These are phyloP conservation scores for Ageneiosus marmoratus DNA, from an alignment of 2,113 vertebrate species.

Conservation along the genomic window DNA sequence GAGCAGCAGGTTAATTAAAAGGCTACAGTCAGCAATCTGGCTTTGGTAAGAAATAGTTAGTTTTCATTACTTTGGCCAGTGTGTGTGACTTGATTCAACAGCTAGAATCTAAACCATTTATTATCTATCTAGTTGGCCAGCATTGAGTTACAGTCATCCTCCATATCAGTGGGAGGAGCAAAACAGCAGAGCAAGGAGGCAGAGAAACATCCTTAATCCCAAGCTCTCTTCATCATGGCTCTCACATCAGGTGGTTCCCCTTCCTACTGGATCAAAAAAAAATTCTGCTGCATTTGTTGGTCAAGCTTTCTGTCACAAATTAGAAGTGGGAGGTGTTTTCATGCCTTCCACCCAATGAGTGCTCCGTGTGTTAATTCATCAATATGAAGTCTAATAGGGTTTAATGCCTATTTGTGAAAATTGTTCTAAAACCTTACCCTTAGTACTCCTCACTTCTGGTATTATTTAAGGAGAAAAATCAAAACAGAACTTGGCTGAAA, in stretches of 20 bases:
- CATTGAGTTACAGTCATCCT: not conserved
- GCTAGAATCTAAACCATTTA: not conserved
- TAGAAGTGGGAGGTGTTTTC: too few relatives aligned
- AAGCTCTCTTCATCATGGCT: too few relatives aligned
- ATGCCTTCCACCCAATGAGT: too few relatives aligned
- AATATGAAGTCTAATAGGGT: not conserved
- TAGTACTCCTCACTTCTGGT: not conserved
- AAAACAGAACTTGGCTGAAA: conserved; percentile 55
- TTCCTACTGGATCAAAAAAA: too few relatives aligned
- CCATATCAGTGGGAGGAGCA: too few relatives aligned
- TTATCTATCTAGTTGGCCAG: not conserved
- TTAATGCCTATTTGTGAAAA: not conserved
- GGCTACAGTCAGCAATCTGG: not conserved
- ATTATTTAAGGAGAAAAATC: conserved; percentile 56
- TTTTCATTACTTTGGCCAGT: not conserved
- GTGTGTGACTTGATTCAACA: not conserved
- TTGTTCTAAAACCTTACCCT: not conserved
- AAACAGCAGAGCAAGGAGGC: too few relatives aligned
- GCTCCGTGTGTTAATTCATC: not conserved
- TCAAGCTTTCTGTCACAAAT: too few relatives aligned
- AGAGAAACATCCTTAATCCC: too few relatives aligned
- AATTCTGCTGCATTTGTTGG: too few relatives aligned
- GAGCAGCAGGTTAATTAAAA: too few relatives aligned
- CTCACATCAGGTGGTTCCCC: too few relatives aligned
- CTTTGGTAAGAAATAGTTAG: not conserved